Evolutionary conservation across 92 coral and sea anemone genomes (phyloP), one percentile per base, ranked within the genome.

Genomic region (Paragorgia papillata): DNA sequence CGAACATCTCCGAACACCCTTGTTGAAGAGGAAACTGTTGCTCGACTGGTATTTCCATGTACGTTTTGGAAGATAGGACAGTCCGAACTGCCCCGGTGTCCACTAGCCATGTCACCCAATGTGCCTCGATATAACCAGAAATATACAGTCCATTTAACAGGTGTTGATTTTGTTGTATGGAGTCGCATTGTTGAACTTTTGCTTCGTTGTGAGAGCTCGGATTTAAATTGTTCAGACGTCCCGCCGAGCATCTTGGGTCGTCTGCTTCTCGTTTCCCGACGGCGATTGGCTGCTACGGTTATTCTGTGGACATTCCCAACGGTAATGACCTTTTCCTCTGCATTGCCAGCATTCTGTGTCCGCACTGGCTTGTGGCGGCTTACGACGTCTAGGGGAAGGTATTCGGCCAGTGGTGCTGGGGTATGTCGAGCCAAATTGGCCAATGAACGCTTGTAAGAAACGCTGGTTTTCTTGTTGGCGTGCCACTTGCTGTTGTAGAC

Each of bases 51-150:
- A 82, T 43, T 33, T 33, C 53, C 66, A 49, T 60, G 58, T 82
- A 82, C 46, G 67, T 15, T 62, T 62, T 74, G 4, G 44, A 31
- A 25, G 87, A 77, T 65, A 83, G 71, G 43, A 84, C 35, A 25
- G 77, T 74, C 46, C 86, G 78, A 51, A 57, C 86, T 35, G 75
- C 86, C 26, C 82, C 82, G 37, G 84, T 78, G 49, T 84, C 84
- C 30, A 78, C 69, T 50, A 84, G 53, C 83, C 83, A 77, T 68
- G 62, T 32, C 27, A 59, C 84, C 56, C 88, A 10, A 76, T 54
- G 29, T 37, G 77, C 57, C 7, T 79, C 83, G 40, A 83, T 41
- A 40, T 62, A 83, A 31, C 82, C 84, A 59, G 73, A 63, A 2
- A 69, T 46, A 34, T 83, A 83, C 68, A 83, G 79, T 43, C 73